Base-by-base conservation (phyloP, 2,888 invertebrate genomes). In the Pristionchus exspectatus region DNA sequence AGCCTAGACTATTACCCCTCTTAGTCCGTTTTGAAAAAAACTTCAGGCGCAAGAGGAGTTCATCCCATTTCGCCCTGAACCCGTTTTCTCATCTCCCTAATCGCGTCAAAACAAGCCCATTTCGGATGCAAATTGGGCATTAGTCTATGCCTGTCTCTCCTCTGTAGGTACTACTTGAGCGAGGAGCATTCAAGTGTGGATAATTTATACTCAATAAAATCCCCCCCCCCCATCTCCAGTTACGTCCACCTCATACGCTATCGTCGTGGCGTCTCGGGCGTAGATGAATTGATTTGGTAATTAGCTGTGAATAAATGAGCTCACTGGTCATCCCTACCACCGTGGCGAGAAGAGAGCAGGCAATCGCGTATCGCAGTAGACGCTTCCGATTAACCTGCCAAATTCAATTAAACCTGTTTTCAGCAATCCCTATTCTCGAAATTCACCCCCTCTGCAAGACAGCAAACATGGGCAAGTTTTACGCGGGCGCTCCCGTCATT, bases 401-500 rank as follows among this genome's bases (percentile, higher is more conserved):
- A 33, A 33, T 14, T 33, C 33, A 72, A 72, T 72, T 72, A 72
- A 33, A 33, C 10, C 16, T 72, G 33, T 33, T 33, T 72, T 72
- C 72, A 14, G 2, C 33, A n/a, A 63, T 14, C 59, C 59, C 59
- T 59, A 90, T 21, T 91, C 9, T 50, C 44, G 88, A 86, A 92
- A 93, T 59, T 59, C 24, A 63, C n/a, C 14, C 92, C 63, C 63
- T 21, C 63, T 63, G 63, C 63, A 63, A 59, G 63, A 63, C 24
- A 50, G 24, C 63, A n/a, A 21, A 63, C 24, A 63, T 5, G 38
- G n/a, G 63, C 63, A 63, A 63, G 63, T 63, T 63, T 63, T 63
- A 21, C 63, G n/a, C 56, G 14, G 56, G 18, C 56, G 56, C 21
- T 1, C 24, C 63, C 24, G 24, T 63, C 63, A 63, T 63, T 63